Base-by-base conservation (phyloP, 2,113 vertebrate species). In the Planiliza haematocheilus region DNA sequence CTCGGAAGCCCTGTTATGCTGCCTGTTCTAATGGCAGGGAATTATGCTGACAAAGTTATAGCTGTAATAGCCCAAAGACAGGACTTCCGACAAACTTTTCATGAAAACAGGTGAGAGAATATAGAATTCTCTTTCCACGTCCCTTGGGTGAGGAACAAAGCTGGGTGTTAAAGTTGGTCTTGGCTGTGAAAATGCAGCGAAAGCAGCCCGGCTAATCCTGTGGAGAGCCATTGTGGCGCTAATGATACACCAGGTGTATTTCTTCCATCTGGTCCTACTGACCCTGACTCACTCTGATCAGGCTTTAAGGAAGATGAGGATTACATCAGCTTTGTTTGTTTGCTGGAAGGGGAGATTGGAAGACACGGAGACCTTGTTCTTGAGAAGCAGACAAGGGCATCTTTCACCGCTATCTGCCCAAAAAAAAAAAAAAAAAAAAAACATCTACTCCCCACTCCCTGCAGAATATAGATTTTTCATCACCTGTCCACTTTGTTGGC, bases 251-350 rank as follows among this genome's bases (percentile, higher is more conserved):
- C 17, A 34, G 39, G 69, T 81, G 81, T 58, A 78, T 81, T 79
- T 67, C 48, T n/a, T 37, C 43, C 8, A 24, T 66, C 74, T 63
- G 51, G 41, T 74, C 48, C 53, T 6, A n/a, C 70, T 86, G 77
- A 88, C 83, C 85, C 72, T 43, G 52, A 53, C 69, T 63, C 1
- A 1, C 49, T 74, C 62, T 70, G 78, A 88, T 86, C 79, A 52
- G 69, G 67, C 77, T 69, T 75, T 52, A 42, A 77, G 77, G 79
- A 83, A 74, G 59, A 73, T n/a, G 38, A 77, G 81, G 77, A 86
- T 90, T 91, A 86, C 76, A 80, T 79, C 75, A 60, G 82, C 82
- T 81, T 70, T 84, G 84, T 89, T 90, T 88, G 77, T 70, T 85
- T 84, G 64, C 75, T 65, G 64, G 67, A 52, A 79, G 64, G 72